Conservation (phyloP, 2,113 vertebrate species). For the Sinocyclocheilus grahami region DNA sequence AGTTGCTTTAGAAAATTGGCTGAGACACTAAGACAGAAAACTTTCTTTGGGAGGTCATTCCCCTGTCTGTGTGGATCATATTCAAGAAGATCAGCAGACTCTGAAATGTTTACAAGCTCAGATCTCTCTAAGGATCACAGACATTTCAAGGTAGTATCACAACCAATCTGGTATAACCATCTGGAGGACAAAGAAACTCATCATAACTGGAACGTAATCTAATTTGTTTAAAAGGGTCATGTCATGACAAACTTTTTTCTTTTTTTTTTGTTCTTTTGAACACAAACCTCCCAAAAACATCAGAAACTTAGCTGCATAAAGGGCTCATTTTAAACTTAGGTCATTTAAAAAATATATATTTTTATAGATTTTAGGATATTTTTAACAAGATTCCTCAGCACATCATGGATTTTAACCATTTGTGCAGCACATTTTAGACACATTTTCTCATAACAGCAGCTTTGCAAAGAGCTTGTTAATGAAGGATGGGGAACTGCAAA, state of each 20-base stretch:
- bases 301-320: no score
- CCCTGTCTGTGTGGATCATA: background rate
- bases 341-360: no score
- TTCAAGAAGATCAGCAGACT: background rate
- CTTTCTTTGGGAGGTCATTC: background rate
- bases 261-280: no score
- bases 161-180: background rate
- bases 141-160: background rate
- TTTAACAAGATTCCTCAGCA: background rate
- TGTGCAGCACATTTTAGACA: background rate
- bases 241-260: background rate
- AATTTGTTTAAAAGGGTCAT: background rate
- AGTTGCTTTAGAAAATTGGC: constrained; percentile 1
- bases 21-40: background rate
- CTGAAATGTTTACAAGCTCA: background rate
- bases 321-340: no score
- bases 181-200: background rate
- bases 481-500: background rate
- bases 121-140: background rate
- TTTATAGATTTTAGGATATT: no score
- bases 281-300: no score
- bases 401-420: background rate
- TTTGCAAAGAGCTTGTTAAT: background rate
- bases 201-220: background rate
- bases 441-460: background rate